Evolutionary conservation across 2,888 invertebrate species (phyloP).

Genomic region (Meiosimyza platycephala): DNA sequence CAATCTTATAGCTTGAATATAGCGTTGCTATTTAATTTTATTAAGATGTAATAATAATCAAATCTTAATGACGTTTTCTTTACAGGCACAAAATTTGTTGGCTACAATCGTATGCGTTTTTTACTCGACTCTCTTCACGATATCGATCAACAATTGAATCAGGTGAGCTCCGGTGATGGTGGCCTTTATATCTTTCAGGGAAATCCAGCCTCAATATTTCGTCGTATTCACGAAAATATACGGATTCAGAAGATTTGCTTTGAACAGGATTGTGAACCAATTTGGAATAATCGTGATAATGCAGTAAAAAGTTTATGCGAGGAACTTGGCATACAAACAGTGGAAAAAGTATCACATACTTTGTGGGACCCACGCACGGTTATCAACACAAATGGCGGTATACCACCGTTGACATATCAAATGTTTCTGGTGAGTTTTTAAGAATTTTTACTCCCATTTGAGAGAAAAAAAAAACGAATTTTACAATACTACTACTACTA

Average conservation of each 20-base stretch:
- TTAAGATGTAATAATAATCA: background rate
- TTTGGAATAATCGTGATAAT: conserved; percentile 75
- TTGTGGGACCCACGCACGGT: conserved; percentile 77
- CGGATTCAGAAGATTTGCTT: conserved; percentile 71
- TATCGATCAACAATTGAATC: conserved; percentile 71
- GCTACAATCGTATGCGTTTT: conserved; percentile 78
- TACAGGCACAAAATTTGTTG: conserved; percentile 73
- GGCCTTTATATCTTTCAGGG: conserved; percentile 73
- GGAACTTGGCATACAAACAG: conserved; percentile 70
- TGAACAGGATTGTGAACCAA: conserved; percentile 79
- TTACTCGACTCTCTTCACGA: conserved; percentile 76
- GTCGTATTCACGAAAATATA: conserved; percentile 72
- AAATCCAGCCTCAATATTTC: conserved; percentile 72
- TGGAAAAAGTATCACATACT: conserved; percentile 77
- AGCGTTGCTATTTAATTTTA: no score
- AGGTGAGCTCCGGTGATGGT: conserved; percentile 68
- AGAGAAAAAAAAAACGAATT: no score
- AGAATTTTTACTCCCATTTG: background rate
- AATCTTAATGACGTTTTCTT: conserved; percentile 19
- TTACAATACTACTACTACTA: no score
- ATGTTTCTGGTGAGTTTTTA: conserved; percentile 72
- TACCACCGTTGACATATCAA: conserved; percentile 78
- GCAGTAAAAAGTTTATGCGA: conserved; percentile 70
- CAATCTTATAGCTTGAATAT: no score
- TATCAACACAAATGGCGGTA: conserved; percentile 76